A percentile compares a stretch with the other conserved stretches of the same genome.
Evolutionary conservation across 2,888 invertebrate genomes (phyloP).

Genomic region (Rhopalosiphum nymphaeae): DNA sequence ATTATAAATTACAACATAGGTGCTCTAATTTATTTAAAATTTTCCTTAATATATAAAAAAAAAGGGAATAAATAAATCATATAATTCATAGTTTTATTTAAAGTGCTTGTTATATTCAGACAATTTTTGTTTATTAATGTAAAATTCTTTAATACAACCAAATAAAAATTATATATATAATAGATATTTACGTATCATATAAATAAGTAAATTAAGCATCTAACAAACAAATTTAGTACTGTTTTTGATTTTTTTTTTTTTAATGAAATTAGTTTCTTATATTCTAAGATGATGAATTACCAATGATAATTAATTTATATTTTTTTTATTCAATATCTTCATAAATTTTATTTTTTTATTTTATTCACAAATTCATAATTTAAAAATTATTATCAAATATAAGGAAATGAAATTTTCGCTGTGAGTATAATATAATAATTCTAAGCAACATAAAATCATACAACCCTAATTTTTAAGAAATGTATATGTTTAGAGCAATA

Average conservation of each 20-base stretch:
- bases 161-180: background rate
- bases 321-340: background rate
- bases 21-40: background rate
- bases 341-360: background rate
- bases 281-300: background rate
- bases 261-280: background rate
- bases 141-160: background rate
- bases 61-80: background rate
- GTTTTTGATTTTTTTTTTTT: background rate
- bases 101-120: background rate
- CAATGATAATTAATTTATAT: background rate
- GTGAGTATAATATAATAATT: background rate
- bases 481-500: constrained; percentile 4
- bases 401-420: background rate
- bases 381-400: background rate
- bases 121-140: background rate
- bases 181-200: background rate
- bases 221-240: background rate
- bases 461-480: background rate
- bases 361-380: background rate
- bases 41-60: background rate
- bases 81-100: background rate
- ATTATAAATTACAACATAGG: background rate
- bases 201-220: background rate
- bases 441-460: background rate